A percentile compares a stretch with the other conserved stretches of the same genome.
These are phyloP conservation scores for Arctopsyche grandis DNA, from an alignment of 1,140 invertebrate species.

Conservation along the genomic window DNA sequence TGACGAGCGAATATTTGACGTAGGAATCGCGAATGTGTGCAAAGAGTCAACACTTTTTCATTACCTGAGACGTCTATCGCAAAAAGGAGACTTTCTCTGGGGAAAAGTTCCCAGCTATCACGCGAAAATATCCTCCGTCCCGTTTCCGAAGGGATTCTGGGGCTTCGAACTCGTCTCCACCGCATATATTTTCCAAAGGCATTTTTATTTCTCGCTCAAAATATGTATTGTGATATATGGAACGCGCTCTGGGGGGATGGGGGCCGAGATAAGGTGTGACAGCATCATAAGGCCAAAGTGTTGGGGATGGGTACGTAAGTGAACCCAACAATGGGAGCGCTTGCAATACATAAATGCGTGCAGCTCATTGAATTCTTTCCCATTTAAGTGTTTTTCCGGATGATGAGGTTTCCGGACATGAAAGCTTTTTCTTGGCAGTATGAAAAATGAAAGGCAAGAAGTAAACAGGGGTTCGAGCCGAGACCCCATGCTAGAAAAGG, in stretches of 20 bases:
- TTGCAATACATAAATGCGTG: slow-evolving; percentile 20
- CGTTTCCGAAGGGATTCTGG: no score
- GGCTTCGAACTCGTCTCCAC: not conserved
- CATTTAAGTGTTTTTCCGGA: slow-evolving; percentile 36
- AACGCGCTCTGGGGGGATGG: not conserved
- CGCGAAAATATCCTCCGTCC: not conserved
- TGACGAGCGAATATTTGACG: not conserved
- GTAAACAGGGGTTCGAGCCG: not conserved
- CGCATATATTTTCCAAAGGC: slow-evolving; percentile 11
- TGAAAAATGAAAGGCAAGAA: slow-evolving; percentile 14
- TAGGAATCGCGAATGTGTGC: not conserved
- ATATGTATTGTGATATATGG: not conserved
- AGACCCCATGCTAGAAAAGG: no score
- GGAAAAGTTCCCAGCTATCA: not conserved
- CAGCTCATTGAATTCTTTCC: slow-evolving; percentile 36
- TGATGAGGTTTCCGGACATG: not conserved
- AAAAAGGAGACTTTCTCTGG: not conserved
- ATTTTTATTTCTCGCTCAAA: slow-evolving; percentile 14
- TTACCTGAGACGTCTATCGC: not conserved
- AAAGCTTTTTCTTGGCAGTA: not conserved
- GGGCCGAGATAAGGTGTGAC: slow-evolving; percentile 22
- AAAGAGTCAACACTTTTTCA: slow-evolving; percentile 2
- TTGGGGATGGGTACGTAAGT: not conserved
- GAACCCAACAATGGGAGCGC: slow-evolving; percentile 15
- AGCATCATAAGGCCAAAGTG: slow-evolving; percentile 9